Base-by-base conservation (phyloP, 1,140 invertebrate genomes). In the Drosophila serrata region DNA sequence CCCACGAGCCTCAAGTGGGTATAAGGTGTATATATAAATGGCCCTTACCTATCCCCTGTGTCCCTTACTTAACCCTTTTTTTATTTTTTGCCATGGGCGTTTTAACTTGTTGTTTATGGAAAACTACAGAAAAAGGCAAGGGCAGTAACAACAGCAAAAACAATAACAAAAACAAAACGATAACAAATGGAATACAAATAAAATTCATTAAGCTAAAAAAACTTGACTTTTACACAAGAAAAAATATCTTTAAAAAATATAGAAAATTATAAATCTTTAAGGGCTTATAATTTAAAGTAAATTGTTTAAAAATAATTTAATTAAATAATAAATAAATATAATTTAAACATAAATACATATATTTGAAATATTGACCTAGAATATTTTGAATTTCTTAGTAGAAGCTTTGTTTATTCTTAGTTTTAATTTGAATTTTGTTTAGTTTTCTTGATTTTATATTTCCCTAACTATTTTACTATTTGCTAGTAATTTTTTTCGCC, bases 101-200 rank as follows among this genome's bases (percentile, higher is more conserved):
- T 56, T 46, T 13, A 40, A 57, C 64, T 58, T 39, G 46, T 55
- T 31, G 37, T 63, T 53, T 53, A 73, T 65, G 60, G 56, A 75
- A 75, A 81, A 68, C 43, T 75, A 63, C 49, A 49, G 17, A 49
- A 58, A 35, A 55, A 29, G 49, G 43, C 35, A 37, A 61, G 27
- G 42, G 39, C 31, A 42, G 31, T 51, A 33, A 31, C 31, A 57
- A 48, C 7, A 56, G 15, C 33, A 62, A 31, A 37, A 40, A n/a
- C n/a, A 42, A 37, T 51, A 33, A 31, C 31, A 57, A 48, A 11
- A 56, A 19, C 33, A 62, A 31, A 37, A 40, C 24, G 42, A 48
- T 31, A 62, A 42, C 9, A 46, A 37, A 31, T 17, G 15, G 17
- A 63, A 42, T n/a, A 56, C 51, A 56, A 37, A 39, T 39, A 39